These are phyloP conservation scores for Anthophora plumipes DNA, from an alignment of 2,888 invertebrate species.

Conservation along the genomic window DNA sequence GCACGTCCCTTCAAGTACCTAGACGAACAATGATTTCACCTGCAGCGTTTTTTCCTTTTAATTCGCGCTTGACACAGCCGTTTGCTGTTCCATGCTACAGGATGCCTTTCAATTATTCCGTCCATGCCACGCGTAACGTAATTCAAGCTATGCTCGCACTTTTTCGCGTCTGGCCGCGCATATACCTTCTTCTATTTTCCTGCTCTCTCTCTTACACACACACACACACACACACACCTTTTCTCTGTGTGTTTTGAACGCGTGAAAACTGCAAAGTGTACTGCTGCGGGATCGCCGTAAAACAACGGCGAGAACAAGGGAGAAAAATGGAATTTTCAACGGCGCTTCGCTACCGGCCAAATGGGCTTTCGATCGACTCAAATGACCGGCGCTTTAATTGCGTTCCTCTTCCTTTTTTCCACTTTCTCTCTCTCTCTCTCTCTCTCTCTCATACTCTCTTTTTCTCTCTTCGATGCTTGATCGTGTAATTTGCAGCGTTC, in stretches of 20 bases:
- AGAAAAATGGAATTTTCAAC: conserved; percentile 69
- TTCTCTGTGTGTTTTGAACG: conserved; percentile 19
- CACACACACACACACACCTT: too few relatives aligned
- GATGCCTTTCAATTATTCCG: conserved; percentile 79
- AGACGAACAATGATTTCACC: conserved; percentile 57
- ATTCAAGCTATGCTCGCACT: conserved; percentile 67
- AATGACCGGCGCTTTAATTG: conserved; percentile 69
- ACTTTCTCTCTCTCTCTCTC: neutral
- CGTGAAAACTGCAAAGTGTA: conserved; percentile 61
- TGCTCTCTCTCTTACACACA: conserved; percentile 4
- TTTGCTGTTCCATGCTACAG: conserved; percentile 70
- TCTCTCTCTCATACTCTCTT: neutral
- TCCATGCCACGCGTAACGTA: conserved; percentile 67
- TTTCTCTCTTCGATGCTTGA: conserved; percentile 12
- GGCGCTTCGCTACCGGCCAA: conserved; percentile 64
- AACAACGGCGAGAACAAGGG: conserved; percentile 49
- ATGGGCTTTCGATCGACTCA: conserved; percentile 70
- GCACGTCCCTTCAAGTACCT: conserved; percentile 61
- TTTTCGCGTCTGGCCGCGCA: conserved; percentile 49
- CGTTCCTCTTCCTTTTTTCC: conserved; percentile 49
- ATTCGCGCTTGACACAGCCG: conserved; percentile 77
- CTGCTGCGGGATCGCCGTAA: conserved; percentile 47
- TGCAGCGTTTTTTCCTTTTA: conserved; percentile 71
- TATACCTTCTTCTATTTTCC: conserved; percentile 29
- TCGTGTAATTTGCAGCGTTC: conserved; percentile 62